Conservation (phyloP, 2,113 vertebrate species). For the Lagopus leucura region DNA sequence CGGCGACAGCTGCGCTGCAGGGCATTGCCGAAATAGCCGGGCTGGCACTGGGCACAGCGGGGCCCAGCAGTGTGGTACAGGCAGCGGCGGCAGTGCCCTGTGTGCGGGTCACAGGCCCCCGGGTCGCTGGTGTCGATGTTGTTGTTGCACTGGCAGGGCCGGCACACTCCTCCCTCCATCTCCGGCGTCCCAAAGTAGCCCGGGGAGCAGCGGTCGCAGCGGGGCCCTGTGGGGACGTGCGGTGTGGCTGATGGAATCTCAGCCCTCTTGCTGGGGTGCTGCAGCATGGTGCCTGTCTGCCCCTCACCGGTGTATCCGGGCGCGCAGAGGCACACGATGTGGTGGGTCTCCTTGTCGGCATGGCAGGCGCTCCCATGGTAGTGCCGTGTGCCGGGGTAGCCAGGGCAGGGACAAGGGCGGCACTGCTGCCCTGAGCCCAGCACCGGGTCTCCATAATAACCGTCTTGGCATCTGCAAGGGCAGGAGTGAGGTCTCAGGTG, state of each 20-base stretch:
- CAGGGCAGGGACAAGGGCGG: constrained; percentile 86
- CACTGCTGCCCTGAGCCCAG: constrained; percentile 88
- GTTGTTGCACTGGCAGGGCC: constrained; percentile 85
- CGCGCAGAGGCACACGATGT: constrained; percentile 84
- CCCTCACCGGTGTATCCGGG: constrained; percentile 83
- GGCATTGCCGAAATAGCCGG: constrained; percentile 85
- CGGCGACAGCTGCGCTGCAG: constrained; percentile 82
- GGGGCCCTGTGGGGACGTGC: constrained; percentile 67
- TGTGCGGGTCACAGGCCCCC: constrained; percentile 81
- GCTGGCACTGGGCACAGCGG: constrained; percentile 78
- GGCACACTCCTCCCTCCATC: constrained; percentile 74
- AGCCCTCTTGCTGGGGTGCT: fast-evolving
- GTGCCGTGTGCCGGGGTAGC: constrained; percentile 79
- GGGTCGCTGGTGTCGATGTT: constrained; percentile 85
- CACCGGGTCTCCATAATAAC: constrained; percentile 86
- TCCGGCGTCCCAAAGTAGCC: constrained; percentile 84
- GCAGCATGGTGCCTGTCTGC: fast-evolving
- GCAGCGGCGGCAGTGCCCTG: constrained; percentile 83
- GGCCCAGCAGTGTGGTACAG: constrained; percentile 82
- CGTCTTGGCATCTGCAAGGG: constrained; percentile 78
- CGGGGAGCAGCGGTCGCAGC: constrained; percentile 84
- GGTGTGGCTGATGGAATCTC: fast-evolving
- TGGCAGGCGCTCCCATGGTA: constrained; percentile 83
- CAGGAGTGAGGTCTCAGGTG: fast-evolving
- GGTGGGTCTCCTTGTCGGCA: constrained; percentile 71